Percentiles rank a stretch among this genome's conserved stretches.
Evolutionary conservation across 2,113 vertebrate genomes (phyloP).

Genomic region (Beaufortia kweichowensis): DNA sequence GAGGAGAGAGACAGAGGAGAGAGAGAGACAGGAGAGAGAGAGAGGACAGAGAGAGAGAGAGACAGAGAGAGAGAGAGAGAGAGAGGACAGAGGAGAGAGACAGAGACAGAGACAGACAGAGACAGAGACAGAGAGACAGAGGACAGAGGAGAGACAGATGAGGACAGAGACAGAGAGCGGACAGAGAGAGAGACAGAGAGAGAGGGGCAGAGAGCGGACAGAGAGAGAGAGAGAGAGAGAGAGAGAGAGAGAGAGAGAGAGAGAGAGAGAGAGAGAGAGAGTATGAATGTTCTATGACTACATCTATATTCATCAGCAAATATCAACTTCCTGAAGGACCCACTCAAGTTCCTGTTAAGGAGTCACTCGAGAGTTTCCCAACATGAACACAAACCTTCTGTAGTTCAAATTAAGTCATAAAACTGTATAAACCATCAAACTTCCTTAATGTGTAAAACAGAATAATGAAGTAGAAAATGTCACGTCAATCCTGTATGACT

Average conservation of each 20-base stretch:
- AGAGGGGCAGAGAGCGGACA: background rate
- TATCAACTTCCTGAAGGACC: slow-evolving; percentile 23
- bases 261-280: background rate
- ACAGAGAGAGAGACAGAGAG: background rate
- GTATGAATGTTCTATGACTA: slow-evolving; percentile 19
- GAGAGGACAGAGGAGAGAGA: too few relatives aligned
- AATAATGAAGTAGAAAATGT: too few relatives aligned
- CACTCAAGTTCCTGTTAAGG: slow-evolving; percentile 23
- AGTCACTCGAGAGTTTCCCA: slow-evolving; percentile 33
- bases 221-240: background rate
- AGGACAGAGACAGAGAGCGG: background rate
- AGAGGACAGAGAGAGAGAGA: background rate
- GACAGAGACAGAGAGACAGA: background rate
- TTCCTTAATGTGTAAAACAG: too few relatives aligned
- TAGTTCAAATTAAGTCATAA: too few relatives aligned
- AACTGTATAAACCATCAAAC: too few relatives aligned
- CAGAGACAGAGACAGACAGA: background rate
- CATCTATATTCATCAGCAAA: slow-evolving; percentile 1
- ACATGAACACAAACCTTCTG: slow-evolving; percentile 21
- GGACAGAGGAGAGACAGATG: too few relatives aligned
- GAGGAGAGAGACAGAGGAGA: background rate
- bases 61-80: background rate
- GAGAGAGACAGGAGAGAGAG: background rate
- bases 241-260: slow-evolving; percentile 5
- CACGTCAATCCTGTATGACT: too few relatives aligned